Base-by-base conservation (phyloP, 2,113 vertebrate genomes). In the Corythaixoides concolor region DNA sequence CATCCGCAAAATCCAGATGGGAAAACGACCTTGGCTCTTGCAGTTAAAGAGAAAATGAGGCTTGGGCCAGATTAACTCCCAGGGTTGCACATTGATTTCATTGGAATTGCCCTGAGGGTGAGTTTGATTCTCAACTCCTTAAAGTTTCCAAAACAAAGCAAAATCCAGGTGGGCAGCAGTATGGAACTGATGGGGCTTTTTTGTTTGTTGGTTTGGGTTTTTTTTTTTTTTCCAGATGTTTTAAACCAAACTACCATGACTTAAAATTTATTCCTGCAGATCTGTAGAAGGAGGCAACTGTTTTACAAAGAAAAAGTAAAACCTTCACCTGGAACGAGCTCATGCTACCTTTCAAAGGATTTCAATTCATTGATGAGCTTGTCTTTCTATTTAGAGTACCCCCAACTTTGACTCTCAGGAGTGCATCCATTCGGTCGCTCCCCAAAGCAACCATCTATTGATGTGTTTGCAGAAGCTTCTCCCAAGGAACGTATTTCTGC, bases 41-140 rank as follows among this genome's bases (percentile, higher is more conserved):
- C 75, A 91, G 88, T 88, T 94, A 88, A 93, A 94, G 72, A 94
- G 88, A 96, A 96, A 96, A 94, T 90, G 85, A 96, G 78, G 45
- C 93, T 94, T 93, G 94, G 87, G 87, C 84, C 84, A 88, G 84
- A 87, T 91, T 89, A 95, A 94, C 93, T 94, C 95, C 69, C 74
- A 87, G 70, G 59, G 55, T 80, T 93, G 52, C 43, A 86, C 64
- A 55, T 7, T 33, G 90, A 86, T 95, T 92, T 94, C 64, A 56
- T 7, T 89, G 93, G 64, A 84, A 27, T 60, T 94, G 64, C 79
- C 73, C 83, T 68, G 41, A 56, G 67, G 68, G 39, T 28, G 37
- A 77, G 30, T 81, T 88, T 75, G 47, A 67, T 70, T 74, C 56
- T 89, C 32, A 62, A 1, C 35, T 88, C 52, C 55, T 83, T 70